These are phyloP conservation scores for Acipenser oxyrinchus DNA, from an alignment of 2,797 vertebrate genomes.

Conservation along the genomic window DNA sequence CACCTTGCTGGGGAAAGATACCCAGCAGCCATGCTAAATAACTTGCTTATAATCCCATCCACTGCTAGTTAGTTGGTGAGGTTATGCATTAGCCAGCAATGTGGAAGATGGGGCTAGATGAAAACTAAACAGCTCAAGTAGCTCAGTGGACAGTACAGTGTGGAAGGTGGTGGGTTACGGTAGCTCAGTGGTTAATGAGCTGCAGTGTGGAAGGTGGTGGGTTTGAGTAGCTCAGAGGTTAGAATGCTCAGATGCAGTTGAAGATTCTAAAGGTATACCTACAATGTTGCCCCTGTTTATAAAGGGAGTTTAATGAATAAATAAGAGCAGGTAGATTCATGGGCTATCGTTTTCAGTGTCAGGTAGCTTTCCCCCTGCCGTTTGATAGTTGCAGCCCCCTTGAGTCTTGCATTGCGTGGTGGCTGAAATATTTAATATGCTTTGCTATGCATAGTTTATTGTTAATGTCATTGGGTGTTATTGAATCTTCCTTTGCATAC, in stretches of 20 bases:
- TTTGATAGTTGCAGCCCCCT: neutral
- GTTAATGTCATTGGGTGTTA: slow-evolving; percentile 14
- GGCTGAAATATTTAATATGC: neutral
- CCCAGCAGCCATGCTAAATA: neutral
- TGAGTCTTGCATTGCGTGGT: neutral
- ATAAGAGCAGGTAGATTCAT: neutral
- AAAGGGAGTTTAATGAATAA: neutral
- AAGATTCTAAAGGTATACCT: too few species aligned
- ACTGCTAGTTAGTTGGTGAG: too few species aligned
- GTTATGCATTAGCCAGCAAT: too few species aligned
- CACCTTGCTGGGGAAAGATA: neutral
- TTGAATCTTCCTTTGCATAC: slow-evolving; percentile 15
- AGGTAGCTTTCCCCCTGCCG: neutral
- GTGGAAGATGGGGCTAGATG: too few species aligned
- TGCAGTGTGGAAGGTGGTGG: too few species aligned
- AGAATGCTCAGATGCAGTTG: too few species aligned
- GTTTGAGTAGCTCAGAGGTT: too few species aligned
- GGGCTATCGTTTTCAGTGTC: neutral
- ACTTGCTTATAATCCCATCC: too few species aligned
- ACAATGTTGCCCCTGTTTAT: neutral
- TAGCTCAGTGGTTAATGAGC: too few species aligned
- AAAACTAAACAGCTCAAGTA: too few species aligned
- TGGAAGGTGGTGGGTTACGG: too few species aligned
- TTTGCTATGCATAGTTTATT: neutral
- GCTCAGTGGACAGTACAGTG: too few species aligned